Conservation (phyloP, 2,888 invertebrate genomes). For the Drosophila borborema region DNA sequence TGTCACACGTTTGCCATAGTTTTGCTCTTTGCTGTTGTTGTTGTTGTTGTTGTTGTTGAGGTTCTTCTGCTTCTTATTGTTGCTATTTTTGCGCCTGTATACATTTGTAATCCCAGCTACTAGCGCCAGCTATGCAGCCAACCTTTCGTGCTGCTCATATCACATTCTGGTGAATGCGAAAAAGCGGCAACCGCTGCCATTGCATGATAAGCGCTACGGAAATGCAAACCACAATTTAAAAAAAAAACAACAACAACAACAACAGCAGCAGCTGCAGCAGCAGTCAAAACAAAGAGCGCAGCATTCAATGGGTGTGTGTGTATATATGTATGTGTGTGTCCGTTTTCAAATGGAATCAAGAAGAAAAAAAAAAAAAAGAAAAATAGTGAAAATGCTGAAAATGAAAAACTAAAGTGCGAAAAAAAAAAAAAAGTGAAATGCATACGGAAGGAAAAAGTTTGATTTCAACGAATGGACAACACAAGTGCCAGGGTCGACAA, state of each 20-base stretch:
- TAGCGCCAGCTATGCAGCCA: background rate
- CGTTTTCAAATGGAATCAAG: slow-evolving; percentile 28
- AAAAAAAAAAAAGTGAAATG: slow-evolving; percentile 47
- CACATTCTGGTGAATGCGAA: slow-evolving; percentile 20
- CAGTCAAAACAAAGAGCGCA: slow-evolving; percentile 22
- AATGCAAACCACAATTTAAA: slow-evolving; percentile 51
- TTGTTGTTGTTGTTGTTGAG: background rate
- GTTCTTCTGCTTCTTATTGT: slow-evolving; percentile 4
- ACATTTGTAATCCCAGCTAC: slow-evolving; percentile 5
- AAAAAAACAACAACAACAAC: slow-evolving; percentile 17
- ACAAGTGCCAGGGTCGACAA: slow-evolving; percentile 16
- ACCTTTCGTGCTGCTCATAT: slow-evolving; percentile 9
- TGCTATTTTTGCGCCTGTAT: slow-evolving; percentile 19
- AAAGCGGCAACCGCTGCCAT: slow-evolving; percentile 32
- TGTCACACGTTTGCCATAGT: slow-evolving; percentile 43
- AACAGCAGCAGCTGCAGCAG: background rate
- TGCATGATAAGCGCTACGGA: slow-evolving; percentile 58
- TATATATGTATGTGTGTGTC: background rate
- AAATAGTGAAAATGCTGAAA: background rate
- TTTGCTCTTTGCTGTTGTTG: slow-evolving; percentile 7
- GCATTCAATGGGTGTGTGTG: background rate
- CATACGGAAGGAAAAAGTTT: slow-evolving; percentile 44
- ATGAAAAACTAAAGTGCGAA: slow-evolving; percentile 13
- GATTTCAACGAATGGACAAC: slow-evolving; percentile 26
- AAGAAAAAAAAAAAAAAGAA: slow-evolving; percentile 17